These are phyloP conservation scores for Uloborus plumipes DNA, from an alignment of 2,888 invertebrate genomes.

Conservation along the genomic window DNA sequence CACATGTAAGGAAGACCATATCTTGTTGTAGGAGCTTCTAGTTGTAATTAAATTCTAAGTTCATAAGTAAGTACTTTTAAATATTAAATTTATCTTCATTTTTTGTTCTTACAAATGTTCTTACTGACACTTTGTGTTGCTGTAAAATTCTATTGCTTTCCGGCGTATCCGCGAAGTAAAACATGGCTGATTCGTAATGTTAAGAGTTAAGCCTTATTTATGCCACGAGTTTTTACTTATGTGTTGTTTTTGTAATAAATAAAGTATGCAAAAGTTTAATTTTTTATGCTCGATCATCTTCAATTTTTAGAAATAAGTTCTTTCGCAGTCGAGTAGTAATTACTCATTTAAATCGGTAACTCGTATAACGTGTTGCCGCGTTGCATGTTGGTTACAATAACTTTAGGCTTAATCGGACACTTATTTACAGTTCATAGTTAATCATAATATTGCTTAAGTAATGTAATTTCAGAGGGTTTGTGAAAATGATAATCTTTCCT, in stretches of 20 bases:
- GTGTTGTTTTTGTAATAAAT: background rate
- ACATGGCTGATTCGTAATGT: slow-evolving; percentile 31
- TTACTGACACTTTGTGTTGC: background rate
- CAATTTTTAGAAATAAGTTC: too few species aligned
- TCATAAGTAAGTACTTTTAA: slow-evolving; percentile 29
- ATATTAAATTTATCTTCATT: slow-evolving; percentile 15
- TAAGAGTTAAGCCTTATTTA: slow-evolving; percentile 49
- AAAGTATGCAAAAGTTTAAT: too few species aligned
- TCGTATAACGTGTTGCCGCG: slow-evolving; percentile 30
- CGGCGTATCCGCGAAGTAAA: slow-evolving; percentile 29
- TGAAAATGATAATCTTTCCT: too few species aligned
- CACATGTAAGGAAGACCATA: slow-evolving; percentile 20
- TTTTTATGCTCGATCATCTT: too few species aligned
- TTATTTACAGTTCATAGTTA: too few species aligned
- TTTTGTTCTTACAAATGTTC: background rate
- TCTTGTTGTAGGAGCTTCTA: slow-evolving; percentile 16
- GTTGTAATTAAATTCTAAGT: slow-evolving; percentile 30
- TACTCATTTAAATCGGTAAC: background rate
- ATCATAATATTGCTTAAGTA: too few species aligned
- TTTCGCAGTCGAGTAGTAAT: background rate
- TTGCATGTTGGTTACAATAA: slow-evolving; percentile 41
- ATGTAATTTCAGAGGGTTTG: too few species aligned
- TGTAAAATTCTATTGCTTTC: slow-evolving; percentile 1
- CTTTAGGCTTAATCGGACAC: slow-evolving; percentile 41
- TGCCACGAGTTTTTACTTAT: slow-evolving; percentile 44